Base-by-base conservation (phyloP, 2,113 vertebrate species). In the Callaeas wilsoni region DNA sequence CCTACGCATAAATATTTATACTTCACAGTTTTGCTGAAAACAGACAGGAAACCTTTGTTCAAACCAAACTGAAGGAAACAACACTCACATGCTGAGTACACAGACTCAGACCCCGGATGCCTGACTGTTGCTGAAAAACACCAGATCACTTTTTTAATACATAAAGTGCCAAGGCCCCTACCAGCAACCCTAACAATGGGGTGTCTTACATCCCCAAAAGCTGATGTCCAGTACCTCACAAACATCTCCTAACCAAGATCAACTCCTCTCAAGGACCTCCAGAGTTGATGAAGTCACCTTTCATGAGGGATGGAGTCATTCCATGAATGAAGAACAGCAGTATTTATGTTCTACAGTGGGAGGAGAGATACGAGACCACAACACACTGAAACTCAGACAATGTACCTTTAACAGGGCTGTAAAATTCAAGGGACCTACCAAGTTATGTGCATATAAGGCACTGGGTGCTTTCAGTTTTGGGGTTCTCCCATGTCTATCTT, bases 1-100 rank as follows among this genome's bases (percentile, higher is more conserved):
- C 71, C 80, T 92, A 22, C 1, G 21, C 87, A 93, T 97, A 97
- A 96, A 95, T 95, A 96, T 94, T 97, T 96, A 96, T 89, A 93
- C 44, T 91, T 96, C 95, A 91, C 79, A 94, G 84, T 85, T 96
- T 79, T 77, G 70, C 82, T 92, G 85, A 76, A 94, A 97, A 91
- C 44, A 94, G 93, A 96, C 84, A 95, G 89, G 94, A 97, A 93
- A 96, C 39, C 78, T 87, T 96, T 86, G 81, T 92, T 87, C 67
- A 90, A 89, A 86, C n/a, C 71, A 85, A 84, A 85, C 23, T n/a
- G 87, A 89, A 41, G 20, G 35, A 35, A 92, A 89, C 27, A 94
- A 50, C 60, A 83, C 33, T 90, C 47, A 56, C 50, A 83, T 33
- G 69, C 88, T 92, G 85, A 92, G 74, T 10, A 74, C 19, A 47